Conservation (phyloP, 1,140 invertebrate genomes). For the Mactra quadrangularis region DNA sequence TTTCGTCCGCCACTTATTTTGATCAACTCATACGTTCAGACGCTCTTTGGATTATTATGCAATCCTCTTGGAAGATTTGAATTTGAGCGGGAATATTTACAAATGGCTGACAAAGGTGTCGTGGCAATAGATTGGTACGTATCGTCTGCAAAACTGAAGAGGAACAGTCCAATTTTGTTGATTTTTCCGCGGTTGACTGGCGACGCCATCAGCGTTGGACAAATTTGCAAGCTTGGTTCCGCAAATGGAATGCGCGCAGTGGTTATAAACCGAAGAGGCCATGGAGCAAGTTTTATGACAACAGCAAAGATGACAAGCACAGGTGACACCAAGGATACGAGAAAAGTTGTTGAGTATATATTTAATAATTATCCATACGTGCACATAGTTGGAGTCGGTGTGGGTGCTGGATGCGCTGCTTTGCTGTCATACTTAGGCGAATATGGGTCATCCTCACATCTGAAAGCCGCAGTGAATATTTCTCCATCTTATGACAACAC, state of each 20-base stretch:
- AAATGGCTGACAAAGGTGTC: constrained; percentile 42
- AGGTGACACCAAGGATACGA: constrained; percentile 67
- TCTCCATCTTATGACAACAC: constrained; percentile 46
- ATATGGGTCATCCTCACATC: constrained; percentile 33
- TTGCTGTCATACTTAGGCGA: constrained; percentile 72
- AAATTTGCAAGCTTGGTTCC: constrained; percentile 58
- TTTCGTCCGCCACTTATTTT: constrained; percentile 30
- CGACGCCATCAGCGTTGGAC: constrained; percentile 57
- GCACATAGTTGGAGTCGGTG: constrained; percentile 53
- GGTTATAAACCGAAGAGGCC: constrained; percentile 77
- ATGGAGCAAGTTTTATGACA: constrained; percentile 70
- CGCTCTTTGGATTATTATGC: constrained; percentile 36
- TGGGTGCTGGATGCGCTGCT: constrained; percentile 61
- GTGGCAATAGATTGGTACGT: constrained; percentile 50
- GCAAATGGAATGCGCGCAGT: constrained; percentile 67
- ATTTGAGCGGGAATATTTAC: constrained; percentile 57
- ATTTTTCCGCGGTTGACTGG: constrained; percentile 72
- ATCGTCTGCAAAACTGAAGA: not conserved
- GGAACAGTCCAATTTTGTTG: constrained; percentile 38
- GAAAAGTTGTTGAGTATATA: constrained; percentile 66
- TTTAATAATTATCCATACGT: constrained; percentile 54
- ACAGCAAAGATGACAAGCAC: constrained; percentile 72
- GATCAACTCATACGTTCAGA: constrained; percentile 23
- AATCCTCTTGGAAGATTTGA: not conserved
- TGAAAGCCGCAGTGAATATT: constrained; percentile 31